A percentile compares a stretch with the other conserved stretches of the same genome.
phyloP scores from a whole-genome alignment of 1,140 invertebrate species.

The Aphis gossypii region DNA sequence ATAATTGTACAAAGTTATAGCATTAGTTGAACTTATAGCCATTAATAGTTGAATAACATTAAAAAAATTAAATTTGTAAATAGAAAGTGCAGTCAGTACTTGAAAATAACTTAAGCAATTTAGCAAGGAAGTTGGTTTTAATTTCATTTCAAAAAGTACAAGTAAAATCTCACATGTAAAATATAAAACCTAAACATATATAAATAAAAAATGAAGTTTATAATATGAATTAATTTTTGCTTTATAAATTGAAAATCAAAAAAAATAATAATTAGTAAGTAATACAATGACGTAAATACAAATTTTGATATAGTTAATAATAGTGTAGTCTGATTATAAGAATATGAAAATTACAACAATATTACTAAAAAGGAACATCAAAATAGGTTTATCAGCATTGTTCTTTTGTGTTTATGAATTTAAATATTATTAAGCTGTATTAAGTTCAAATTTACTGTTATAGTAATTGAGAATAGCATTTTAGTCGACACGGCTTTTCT shows the following conservation, averaged over 20 bases:
- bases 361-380: constrained; percentile 17
- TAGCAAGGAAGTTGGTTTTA: neutral
- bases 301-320: neutral
- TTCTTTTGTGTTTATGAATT: neutral
- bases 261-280: neutral
- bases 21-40: neutral
- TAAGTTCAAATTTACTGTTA: neutral
- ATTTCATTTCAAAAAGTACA: neutral
- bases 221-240: neutral
- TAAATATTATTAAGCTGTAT: neutral
- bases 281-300: neutral
- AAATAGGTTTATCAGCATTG: neutral
- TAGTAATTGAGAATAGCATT: neutral
- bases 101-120: neutral
- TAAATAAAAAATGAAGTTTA: neutral
- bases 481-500: constrained; percentile 23
- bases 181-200: neutral
- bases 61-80: neutral
- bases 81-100: too few relatives aligned
- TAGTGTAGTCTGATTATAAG: neutral
- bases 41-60: neutral
- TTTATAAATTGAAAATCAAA: neutral
- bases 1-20: neutral
- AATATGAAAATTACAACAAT: neutral
- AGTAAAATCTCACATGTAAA: neutral